Base-by-base conservation (phyloP, 2,888 invertebrate species). In the Crossocerus cetratus region DNA sequence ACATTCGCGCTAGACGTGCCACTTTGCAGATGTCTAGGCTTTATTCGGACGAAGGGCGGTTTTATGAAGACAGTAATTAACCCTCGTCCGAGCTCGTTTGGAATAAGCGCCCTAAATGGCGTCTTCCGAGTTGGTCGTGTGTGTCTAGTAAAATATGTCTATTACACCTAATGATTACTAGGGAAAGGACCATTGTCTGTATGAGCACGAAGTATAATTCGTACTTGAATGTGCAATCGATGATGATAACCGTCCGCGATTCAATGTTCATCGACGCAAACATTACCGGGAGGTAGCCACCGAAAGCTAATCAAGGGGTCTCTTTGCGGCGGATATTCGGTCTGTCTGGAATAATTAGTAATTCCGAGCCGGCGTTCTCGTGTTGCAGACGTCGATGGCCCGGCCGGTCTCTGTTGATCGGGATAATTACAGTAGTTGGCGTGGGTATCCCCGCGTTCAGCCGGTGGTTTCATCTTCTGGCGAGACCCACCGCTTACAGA, bases 71-170 rank as follows among this genome's bases (percentile, higher is more conserved):
- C 72, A 76, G 76, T 71, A 82, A 82, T 82, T 82, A 82, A 82
- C 81, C 81, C 81, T 78, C 78, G 81, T 43, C 74, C 81, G 80
- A 78, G 72, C n/a, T n/a, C n/a, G n/a, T n/a, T n/a, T 82, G 76
- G 82, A 80, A 82, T 80, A 65, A 58, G 69, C 45, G 53, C 61
- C 72, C 78, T 76, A 82, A 81, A 76, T 76, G 82, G 81, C 64
- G 78, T 80, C 81, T 76, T 81, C 70, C 69, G 72, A 74, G 78
- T 70, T 78, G 62, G 62, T 56, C 78, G 78, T 80, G 80, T 69
- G 80, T 80, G n/a, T n/a, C n/a, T n/a, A n/a, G n/a, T n/a, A n/a
- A n/a, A n/a, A 82, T 82, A 82, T 80, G 82, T 49, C n/a, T 16
- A 49, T 16, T 76, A 77, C 65, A 67, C 64, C 57, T 54, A 64